These are phyloP conservation scores for Paguma larvata DNA, from an alignment of 2,797 vertebrate species.

Conservation along the genomic window DNA sequence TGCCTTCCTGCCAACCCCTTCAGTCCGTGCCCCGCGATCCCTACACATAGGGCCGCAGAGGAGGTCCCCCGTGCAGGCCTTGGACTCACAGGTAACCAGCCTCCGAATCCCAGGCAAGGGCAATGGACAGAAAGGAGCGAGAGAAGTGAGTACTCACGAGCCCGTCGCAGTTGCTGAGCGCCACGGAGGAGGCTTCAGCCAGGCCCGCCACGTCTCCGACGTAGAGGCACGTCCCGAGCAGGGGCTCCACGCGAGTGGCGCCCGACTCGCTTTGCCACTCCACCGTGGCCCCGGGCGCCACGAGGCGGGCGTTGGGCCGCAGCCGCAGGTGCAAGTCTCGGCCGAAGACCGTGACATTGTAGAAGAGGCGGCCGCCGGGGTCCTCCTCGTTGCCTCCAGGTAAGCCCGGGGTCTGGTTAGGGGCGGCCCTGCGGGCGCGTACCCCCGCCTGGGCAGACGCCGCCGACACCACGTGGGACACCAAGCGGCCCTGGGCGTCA, in stretches of 20 bases:
- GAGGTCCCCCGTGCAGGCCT: neutral
- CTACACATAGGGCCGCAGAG: no score
- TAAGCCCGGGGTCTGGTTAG: conserved; percentile 66
- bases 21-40: neutral
- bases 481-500: conserved; percentile 95
- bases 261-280: conserved; percentile 97
- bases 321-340: conserved; percentile 97
- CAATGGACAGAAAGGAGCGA: neutral
- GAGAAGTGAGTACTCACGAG: conserved; percentile 93
- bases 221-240: conserved; percentile 95
- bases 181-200: conserved; percentile 93
- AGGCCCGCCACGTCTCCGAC: conserved; percentile 95
- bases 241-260: conserved; percentile 91
- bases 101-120: neutral
- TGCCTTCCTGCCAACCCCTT: conserved; percentile 15
- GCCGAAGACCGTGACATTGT: conserved; percentile 98
- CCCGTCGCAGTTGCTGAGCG: conserved; percentile 99
- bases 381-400: conserved; percentile 70
- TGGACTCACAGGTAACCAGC: neutral
- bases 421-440: conserved; percentile 93
- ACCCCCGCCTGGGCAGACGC: conserved; percentile 86
- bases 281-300: conserved; percentile 97
- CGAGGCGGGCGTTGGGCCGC: conserved; percentile 94
- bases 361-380: conserved; percentile 93
- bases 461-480: conserved; percentile 95